Evolutionary conservation across 2,888 invertebrate genomes (phyloP).

Genomic region (Odontocolon sp.): DNA sequence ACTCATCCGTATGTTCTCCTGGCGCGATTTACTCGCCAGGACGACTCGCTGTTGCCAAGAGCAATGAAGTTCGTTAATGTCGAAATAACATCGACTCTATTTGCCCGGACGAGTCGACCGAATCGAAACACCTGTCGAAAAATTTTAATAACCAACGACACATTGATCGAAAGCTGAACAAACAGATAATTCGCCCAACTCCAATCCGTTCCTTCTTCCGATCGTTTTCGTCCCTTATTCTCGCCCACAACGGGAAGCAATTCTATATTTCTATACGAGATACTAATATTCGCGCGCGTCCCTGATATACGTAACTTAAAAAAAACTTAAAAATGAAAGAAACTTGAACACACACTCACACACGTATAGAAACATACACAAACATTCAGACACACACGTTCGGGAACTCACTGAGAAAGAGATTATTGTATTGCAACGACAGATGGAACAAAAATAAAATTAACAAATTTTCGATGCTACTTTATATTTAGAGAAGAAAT

Average conservation of each 20-base stretch:
- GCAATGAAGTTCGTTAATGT: slow-evolving; percentile 27
- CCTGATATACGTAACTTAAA: slow-evolving; percentile 67
- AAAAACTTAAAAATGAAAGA: slow-evolving; percentile 39
- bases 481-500: slow-evolving; percentile 32
- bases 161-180: not conserved
- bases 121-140: too few relatives aligned
- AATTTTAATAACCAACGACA: slow-evolving; percentile 12
- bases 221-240: slow-evolving; percentile 35
- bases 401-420: slow-evolving; percentile 23
- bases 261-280: slow-evolving; percentile 67
- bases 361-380: slow-evolving; percentile 14
- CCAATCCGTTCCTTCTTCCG: slow-evolving; percentile 40
- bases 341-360: slow-evolving; percentile 26
- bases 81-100: slow-evolving; percentile 14
- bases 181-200: slow-evolving; percentile 13
- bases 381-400: slow-evolving; percentile 12
- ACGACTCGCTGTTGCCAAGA: not conserved
- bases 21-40: slow-evolving; percentile 1
- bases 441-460: slow-evolving; percentile 12
- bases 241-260: slow-evolving; percentile 50
- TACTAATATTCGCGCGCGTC: slow-evolving; percentile 65
- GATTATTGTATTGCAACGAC: slow-evolving; percentile 9
- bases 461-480: slow-evolving; percentile 46
- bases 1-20: slow-evolving; percentile 21
- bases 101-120: not conserved